A percentile compares a stretch with the other conserved stretches of the same genome.
Conservation (phyloP, 1,140 invertebrate species). For the Platorchestia sp. region DNA sequence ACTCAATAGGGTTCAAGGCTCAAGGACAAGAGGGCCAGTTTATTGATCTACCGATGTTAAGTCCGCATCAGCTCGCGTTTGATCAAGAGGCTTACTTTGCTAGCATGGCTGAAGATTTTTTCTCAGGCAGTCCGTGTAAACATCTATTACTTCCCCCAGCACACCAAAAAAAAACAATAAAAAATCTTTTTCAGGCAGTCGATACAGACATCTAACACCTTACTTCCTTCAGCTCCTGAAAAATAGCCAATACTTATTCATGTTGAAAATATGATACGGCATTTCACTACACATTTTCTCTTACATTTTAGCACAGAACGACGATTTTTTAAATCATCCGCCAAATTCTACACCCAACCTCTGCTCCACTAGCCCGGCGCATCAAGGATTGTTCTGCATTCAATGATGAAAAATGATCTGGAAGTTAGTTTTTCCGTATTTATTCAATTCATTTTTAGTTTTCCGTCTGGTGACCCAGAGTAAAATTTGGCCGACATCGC, state of each 20-base stretch:
- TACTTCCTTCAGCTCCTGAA: background rate
- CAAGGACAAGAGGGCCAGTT: background rate
- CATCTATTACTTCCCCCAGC: background rate
- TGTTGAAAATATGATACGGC: too few relatives aligned
- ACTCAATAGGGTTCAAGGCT: background rate
- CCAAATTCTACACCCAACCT: background rate
- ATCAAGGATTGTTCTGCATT: background rate
- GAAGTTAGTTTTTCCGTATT: background rate
- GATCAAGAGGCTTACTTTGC: background rate
- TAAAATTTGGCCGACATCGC: background rate
- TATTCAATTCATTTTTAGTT: background rate
- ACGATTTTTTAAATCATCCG: too few relatives aligned
- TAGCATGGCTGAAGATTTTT: background rate
- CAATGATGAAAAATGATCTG: background rate
- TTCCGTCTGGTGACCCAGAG: too few relatives aligned
- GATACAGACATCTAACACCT: background rate
- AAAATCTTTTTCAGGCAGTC: background rate
- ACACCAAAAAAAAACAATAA: background rate
- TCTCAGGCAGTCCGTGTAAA: background rate
- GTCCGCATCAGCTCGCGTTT: background rate
- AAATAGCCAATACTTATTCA: background rate
- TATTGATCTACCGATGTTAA: background rate
- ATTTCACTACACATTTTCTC: too few relatives aligned
- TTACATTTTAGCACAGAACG: too few relatives aligned
- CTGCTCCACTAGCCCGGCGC: background rate